Evolutionary conservation across 2,888 invertebrate species (phyloP), one percentile per base, ranked within the genome.

Genomic region (Diabrotica balteata): DNA sequence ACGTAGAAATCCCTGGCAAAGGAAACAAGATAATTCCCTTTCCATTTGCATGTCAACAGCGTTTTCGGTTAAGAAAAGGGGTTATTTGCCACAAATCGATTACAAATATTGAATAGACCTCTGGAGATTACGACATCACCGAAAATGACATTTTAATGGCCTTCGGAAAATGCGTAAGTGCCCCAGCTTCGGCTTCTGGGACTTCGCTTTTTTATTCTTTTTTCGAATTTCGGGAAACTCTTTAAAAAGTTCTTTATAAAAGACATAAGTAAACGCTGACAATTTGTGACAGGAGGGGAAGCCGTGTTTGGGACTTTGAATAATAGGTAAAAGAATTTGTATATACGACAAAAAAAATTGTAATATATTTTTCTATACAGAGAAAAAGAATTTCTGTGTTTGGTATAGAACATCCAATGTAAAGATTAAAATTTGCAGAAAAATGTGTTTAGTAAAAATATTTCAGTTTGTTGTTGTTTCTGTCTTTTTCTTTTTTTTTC

Each of bases 41-140:
- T 22, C 61, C 61, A 61, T 61, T 61, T 52, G 44, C 44, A 53
- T 45, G 61, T 61, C 61, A 17, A 61, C 45, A 52, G 8, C 61
- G 52, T 44, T 61, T 32, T 61, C 22, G 52, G 45, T 8, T 45
- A 61, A 61, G 52, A 47, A 61, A 61, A 61, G 52, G 52, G 61
- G 8, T 50, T 43, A 43, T 60, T 52, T 52, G 61, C n/a, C 52
- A 9, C 47, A 61, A 61, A 52, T 52, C 52, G 61, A 60, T 61
- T 61, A 22, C 52, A 61, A 52, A 61, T 61, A 53, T 46, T 52
- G 53, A 45, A 61, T 52, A 52, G 52, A 61, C 52, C 53, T 61
- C 44, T 22, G 17, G 52, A 61, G 44, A 61, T 52, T 52, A 45
- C 32, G 47, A 8, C 10, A 47, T 47, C 47, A 47, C 8, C 47